Base-by-base conservation (phyloP, 2,888 invertebrate species). In the Osedax frankpressi region DNA sequence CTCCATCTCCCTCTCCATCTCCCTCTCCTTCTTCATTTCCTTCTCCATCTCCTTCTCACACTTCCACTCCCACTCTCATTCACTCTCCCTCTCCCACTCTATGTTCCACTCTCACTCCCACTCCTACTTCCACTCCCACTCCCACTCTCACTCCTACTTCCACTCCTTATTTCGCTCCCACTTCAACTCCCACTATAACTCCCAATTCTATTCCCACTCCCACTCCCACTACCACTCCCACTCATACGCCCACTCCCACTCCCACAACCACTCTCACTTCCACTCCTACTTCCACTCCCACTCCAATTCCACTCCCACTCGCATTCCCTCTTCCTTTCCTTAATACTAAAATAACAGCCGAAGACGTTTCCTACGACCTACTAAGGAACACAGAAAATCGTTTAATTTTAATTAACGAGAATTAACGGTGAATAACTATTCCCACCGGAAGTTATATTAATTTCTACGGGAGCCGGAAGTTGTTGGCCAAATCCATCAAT, bases 31-130 rank as follows among this genome's bases (percentile, higher is more conserved):
- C 60, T 26, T 29, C 28, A 19, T 69, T 29, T 72, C 24, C 27
- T 29, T n/a, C 44, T 75, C 24, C 3, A 26, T n/a, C 25, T 26
- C 30, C 19, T 25, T 27, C 67, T 70, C 71, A 25, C 71, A 69
- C 44, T 63, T 68, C 59, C 68, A 73, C 74, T 74, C 74, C 44
- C 68, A 73, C 73, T 74, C 44, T 74, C 67, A 65, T 44, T 71
- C 71, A 63, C 44, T 44, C 44, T 44, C 44, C 19, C 44, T 44
- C 44, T 44, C 44, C 19, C 44, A 11, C 44, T 44, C 44, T 44
- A 6, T 44, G 11, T 44, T 19, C 19, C 44, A 11, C 44, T 44
- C 44, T 44, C 19, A 6, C 44, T 44, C 44, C 19, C 44, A 11
- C 44, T 44, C 44, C 19, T 19, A 11, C 44, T 44, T 19, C 6